A percentile compares a stretch with the other conserved stretches of the same genome.
Evolutionary conservation across 2,797 vertebrate species (phyloP).

Genomic region (Protonibea diacanthus): DNA sequence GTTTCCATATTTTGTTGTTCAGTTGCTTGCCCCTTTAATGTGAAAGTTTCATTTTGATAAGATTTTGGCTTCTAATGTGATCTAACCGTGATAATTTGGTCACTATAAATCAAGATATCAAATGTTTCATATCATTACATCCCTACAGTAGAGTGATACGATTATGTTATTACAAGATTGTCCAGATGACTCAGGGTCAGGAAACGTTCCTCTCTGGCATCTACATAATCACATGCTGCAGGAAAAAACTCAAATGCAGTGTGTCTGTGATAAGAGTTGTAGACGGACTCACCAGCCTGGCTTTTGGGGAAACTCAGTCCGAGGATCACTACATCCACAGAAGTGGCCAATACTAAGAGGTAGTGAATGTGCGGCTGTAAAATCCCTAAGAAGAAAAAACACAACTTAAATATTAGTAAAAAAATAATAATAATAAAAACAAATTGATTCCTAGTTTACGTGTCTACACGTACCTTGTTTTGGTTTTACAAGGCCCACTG

Average conservation of each 20-base stretch:
- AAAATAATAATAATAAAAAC: background rate
- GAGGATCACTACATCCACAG: constrained; percentile 97
- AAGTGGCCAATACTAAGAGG: constrained; percentile 95
- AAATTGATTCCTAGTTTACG: background rate
- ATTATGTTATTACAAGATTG: background rate
- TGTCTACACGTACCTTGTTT: constrained; percentile 87
- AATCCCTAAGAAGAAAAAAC: constrained; percentile 86
- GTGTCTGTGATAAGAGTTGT: background rate
- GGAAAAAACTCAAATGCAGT: background rate
- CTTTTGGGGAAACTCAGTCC: constrained; percentile 93
- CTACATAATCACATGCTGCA: background rate
- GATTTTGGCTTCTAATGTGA: too few relatives aligned
- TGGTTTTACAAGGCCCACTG: constrained; percentile 96
- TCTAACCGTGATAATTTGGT: too few relatives aligned
- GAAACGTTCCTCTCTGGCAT: background rate
- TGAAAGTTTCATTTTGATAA: too few relatives aligned
- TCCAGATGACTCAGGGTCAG: background rate
- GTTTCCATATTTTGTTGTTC: too few relatives aligned
- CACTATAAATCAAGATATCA: too few relatives aligned
- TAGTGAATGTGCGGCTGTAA: constrained; percentile 96
- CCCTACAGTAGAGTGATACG: too few relatives aligned
- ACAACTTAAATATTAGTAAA: background rate
- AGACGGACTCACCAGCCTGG: constrained; percentile 87
- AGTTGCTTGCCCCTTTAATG: too few relatives aligned
- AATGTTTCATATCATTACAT: too few relatives aligned